These are phyloP conservation scores for Ceratosolen solmsi DNA, from an alignment of 1,140 invertebrate genomes.

Conservation along the genomic window DNA sequence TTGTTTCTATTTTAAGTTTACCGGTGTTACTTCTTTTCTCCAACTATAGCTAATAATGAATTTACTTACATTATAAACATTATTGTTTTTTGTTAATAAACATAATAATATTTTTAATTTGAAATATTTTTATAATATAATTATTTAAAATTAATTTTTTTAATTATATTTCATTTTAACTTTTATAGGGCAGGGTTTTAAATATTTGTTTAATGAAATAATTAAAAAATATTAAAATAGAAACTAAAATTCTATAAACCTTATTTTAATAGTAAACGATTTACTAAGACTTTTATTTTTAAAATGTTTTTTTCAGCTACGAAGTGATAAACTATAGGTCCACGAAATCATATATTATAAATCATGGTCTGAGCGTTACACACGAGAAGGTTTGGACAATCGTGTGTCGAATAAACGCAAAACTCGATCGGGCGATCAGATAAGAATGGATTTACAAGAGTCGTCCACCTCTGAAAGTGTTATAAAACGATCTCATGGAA, in stretches of 20 bases:
- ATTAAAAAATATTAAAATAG: background rate
- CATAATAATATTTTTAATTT: too few species aligned
- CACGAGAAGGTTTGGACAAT: constrained; percentile 38
- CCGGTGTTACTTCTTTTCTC: too few species aligned
- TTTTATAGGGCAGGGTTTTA: too few species aligned
- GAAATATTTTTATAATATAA: too few species aligned
- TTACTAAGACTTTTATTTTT: background rate
- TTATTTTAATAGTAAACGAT: background rate
- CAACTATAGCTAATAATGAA: too few species aligned
- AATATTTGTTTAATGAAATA: too few species aligned
- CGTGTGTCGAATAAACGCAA: constrained; percentile 50
- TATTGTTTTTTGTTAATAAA: too few species aligned
- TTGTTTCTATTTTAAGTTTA: too few species aligned
- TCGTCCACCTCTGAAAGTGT: constrained; percentile 48
- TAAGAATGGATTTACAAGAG: constrained; percentile 52
- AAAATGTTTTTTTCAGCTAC: constrained; percentile 22
- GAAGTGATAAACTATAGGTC: constrained; percentile 15
- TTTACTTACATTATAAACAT: too few species aligned
- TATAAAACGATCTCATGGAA: constrained; percentile 52
- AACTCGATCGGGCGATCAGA: constrained; percentile 52
- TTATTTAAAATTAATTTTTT: too few species aligned
- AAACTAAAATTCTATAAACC: background rate
- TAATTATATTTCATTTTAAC: too few species aligned
- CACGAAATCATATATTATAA: constrained; percentile 43
- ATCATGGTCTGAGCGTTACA: constrained; percentile 36